Percentiles rank a stretch among this genome's conserved stretches.
Conservation (phyloP, 1,140 invertebrate species). For the Drosophila ironensis region DNA sequence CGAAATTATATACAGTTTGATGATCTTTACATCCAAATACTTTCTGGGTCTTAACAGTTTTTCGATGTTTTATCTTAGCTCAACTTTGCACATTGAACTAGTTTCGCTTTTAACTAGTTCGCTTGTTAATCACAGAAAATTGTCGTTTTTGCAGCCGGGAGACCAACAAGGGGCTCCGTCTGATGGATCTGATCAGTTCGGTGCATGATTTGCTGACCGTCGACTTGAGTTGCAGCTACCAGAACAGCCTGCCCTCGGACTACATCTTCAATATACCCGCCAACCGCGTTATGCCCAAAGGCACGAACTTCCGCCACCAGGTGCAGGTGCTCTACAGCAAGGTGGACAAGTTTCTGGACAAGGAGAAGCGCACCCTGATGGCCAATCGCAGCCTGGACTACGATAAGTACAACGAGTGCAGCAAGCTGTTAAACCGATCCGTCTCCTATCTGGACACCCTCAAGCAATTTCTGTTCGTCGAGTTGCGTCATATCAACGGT, state of each 20-base stretch:
- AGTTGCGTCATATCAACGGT: constrained; percentile 56
- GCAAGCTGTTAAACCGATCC: constrained; percentile 25
- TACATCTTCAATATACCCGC: constrained; percentile 32
- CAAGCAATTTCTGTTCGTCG: constrained; percentile 13
- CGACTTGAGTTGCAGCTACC: constrained; percentile 24
- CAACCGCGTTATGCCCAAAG: constrained; percentile 41
- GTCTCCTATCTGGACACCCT: constrained; percentile 1
- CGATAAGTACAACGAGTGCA: constrained; percentile 57
- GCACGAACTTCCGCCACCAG: constrained; percentile 58
- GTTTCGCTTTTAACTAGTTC: too few species aligned
- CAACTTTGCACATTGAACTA: too few species aligned
- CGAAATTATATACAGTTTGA: too few species aligned
- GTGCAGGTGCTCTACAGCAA: constrained; percentile 58
- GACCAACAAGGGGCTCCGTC: constrained; percentile 30
- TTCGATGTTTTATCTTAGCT: too few species aligned
- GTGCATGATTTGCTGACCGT: constrained; percentile 49
- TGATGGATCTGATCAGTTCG: constrained; percentile 55
- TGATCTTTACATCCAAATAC: too few species aligned
- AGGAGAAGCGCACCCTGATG: constrained; percentile 41
- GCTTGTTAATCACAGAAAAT: too few species aligned
- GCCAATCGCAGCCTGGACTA: constrained; percentile 53
- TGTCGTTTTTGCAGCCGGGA: constrained; percentile 11
- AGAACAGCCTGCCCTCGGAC: constrained; percentile 37
- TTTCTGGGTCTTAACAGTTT: too few species aligned
- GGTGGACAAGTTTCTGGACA: constrained; percentile 37